Percentiles rank a stretch among this genome's conserved stretches.
These are phyloP conservation scores for Zingel zingel DNA, from an alignment of 2,113 vertebrate genomes.

Conservation along the genomic window DNA sequence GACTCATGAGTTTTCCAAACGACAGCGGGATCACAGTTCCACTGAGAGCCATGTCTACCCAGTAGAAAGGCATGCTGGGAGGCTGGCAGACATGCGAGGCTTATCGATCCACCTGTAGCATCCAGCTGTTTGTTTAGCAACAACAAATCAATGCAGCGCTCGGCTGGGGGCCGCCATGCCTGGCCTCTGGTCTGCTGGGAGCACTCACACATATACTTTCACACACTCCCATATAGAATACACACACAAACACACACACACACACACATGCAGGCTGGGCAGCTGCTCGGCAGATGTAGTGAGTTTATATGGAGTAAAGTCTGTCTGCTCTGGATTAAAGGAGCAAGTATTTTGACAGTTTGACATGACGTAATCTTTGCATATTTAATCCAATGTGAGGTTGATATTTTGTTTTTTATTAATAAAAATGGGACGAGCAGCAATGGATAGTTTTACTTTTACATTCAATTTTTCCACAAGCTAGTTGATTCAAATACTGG, in stretches of 20 bases:
- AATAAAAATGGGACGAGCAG: background rate
- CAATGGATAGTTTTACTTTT: background rate
- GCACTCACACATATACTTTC: constrained; percentile 47
- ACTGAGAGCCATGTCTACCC: constrained; percentile 60
- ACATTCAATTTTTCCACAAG: background rate
- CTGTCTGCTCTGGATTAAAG: background rate
- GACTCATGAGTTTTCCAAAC: constrained; percentile 48
- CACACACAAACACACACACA: constrained; percentile 25
- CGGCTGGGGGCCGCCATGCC: constrained; percentile 70
- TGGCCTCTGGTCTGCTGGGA: constrained; percentile 71
- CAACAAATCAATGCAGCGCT: constrained; percentile 86
- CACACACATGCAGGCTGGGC: constrained; percentile 5
- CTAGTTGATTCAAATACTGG: background rate
- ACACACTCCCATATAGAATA: constrained; percentile 12
- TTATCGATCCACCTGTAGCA: constrained; percentile 83
- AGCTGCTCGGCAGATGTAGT: constrained; percentile 12
- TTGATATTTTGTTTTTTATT: background rate
- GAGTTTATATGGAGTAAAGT: constrained; percentile 12
- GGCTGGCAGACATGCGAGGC: constrained; percentile 67
- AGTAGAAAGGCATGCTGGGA: constrained; percentile 77
- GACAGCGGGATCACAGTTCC: constrained; percentile 61
- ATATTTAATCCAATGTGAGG: background rate
- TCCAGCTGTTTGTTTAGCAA: constrained; percentile 87
- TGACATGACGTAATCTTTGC: background rate
- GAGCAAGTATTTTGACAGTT: background rate